Evolutionary conservation across 2,888 invertebrate genomes (phyloP), one percentile per base, ranked within the genome.

Genomic region (Anorthoa munda): DNA sequence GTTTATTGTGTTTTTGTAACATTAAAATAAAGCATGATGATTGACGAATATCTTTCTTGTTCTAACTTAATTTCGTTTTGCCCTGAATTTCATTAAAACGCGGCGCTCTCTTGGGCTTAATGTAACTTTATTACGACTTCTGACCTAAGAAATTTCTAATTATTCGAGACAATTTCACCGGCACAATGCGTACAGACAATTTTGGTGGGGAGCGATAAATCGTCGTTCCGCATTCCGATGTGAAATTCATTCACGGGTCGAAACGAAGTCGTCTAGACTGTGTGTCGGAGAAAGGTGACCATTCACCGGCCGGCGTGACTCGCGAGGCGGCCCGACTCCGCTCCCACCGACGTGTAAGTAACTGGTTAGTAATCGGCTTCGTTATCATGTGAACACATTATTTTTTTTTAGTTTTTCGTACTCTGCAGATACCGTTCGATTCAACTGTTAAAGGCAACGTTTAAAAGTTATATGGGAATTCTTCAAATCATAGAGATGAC

Each of bases 201-300:
- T 92, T 93, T 88, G 90, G 91, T 88, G 90, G 90, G 89, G 91
- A 83, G 88, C 87, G 90, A 93, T 92, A 93, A 95, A 94, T 94
- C 89, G 92, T 86, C 90, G 94, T 95, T 95, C 96, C 95, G 95
- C 95, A 95, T 96, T 95, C 96, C 95, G 82, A 93, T 92, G 93
- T 92, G 92, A 91, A 93, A 93, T 94, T 95, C 96, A 96, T 95
- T 95, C 95, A 96, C 94, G 90, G 94, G 92, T 92, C 92, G 93
- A 90, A 92, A 90, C 93, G 91, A 93, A 94, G 91, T 92, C 91
- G 95, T 94, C 95, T 94, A 96, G 95, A 96, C 96, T 92, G 93
- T 94, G 93, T 93, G 95, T 94, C 95, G 96, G 96, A 95, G 96
- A 96, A 96, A 96, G 96, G 96, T 96, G 94, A 94, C 95, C 95